Base-by-base conservation (phyloP, 2,888 invertebrate genomes). In the Platycnemis pennipes region DNA sequence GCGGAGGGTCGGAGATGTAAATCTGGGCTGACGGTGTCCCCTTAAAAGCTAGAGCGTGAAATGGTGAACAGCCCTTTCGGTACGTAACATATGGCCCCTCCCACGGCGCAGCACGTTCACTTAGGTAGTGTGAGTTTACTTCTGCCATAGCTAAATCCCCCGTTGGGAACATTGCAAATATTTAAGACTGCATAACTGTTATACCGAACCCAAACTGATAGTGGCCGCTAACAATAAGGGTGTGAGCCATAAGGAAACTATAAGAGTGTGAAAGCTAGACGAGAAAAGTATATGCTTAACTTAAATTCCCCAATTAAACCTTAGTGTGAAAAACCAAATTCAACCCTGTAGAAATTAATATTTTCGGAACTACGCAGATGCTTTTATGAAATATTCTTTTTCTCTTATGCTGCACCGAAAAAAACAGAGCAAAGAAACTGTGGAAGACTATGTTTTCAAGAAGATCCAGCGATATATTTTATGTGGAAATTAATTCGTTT, bases 21-120 rank as follows among this genome's bases (percentile, higher is more conserved):
- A 77, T 77, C 77, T 77, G 37, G 77, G 13, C 77, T 77, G 77
- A 77, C 77, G 77, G 77, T 77, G 77, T 37, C 77, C 77, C 37
- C 77, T 77, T 37, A 77, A 77, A 37, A 77, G 77, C 26, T 31
- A 26, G 37, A 37, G 31, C 77, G 37, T 77, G 77, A 77, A 77
- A 37, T 77, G 77, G 77, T 13, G 77, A 77, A 77, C 77, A 37
- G n/a, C 77, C 37, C 37, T 16, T 37, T 77, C 77, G 31, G 31
- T 77, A 16, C 1, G 77, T 77, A 77, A 77, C 77, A 77, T 37
- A 77, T 77, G 37, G 31, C 77, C 77, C 31, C 77, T 37, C 11
- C 37, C 22, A 5, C 77, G 77, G 4, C 11, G 31, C 77, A 37
- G 77, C 0, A 11, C 31, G 13, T 37, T 77, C 77, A 13, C 77